Evolutionary conservation across 2,797 vertebrate genomes (phyloP).

Genomic region (Tarsius wallacei): DNA sequence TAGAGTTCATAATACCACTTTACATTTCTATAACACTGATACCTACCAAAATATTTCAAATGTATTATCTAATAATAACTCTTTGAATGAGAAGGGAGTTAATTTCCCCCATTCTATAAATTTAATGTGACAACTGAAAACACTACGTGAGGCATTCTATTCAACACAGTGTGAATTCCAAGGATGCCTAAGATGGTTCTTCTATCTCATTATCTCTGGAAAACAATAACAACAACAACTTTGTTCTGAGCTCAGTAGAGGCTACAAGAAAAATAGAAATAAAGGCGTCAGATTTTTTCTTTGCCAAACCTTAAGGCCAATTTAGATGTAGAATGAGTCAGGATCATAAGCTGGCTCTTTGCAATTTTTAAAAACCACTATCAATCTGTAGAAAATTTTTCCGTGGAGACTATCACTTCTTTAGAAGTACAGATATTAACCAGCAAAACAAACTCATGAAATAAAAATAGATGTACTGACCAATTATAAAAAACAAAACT

Average conservation of each 20-base stretch:
- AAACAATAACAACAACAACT: not conserved
- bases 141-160: not conserved
- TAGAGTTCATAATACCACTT: not conserved
- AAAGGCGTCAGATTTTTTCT: not conserved
- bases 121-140: not conserved
- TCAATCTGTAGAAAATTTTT: not conserved
- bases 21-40: not conserved
- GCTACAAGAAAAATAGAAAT: not conserved
- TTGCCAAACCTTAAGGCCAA: not conserved
- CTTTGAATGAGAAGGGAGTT: not conserved
- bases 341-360: not conserved
- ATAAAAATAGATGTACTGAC: not conserved
- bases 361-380: conserved; percentile 27
- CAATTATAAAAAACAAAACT: conserved; percentile 79
- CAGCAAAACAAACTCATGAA: conserved; percentile 36
- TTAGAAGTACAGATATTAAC: not conserved
- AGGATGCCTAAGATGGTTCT: not conserved
- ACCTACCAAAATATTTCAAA: conserved; percentile 22
- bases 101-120: not conserved
- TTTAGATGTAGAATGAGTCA: not conserved
- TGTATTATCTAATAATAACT: not conserved
- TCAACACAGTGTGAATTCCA: not conserved
- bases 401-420: not conserved
- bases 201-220: not conserved
- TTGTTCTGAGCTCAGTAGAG: not conserved